Base-by-base conservation (phyloP, 2,888 invertebrate genomes). In the Tetragnatha montana region DNA sequence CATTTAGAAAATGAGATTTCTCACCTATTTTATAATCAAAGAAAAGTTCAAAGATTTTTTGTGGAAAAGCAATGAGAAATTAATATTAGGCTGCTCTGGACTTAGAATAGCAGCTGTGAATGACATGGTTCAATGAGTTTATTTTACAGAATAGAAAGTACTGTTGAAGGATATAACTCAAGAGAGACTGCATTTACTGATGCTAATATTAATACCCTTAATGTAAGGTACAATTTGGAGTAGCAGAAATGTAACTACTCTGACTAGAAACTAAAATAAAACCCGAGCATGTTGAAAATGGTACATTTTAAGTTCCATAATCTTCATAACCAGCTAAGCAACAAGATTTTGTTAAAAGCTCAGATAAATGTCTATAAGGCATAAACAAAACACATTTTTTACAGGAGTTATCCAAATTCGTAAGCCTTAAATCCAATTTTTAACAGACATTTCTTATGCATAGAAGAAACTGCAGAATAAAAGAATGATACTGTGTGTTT, bases 141-240 rank as follows among this genome's bases (percentile, higher is more conserved):
- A n/a, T 51, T 35, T 84, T 49, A 69, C 75, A n/a, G 49, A 75
- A 60, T 60, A 60, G 19, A 12, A 21, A 81, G 35, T 35, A 73
- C 51, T 73, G 35, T 69, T 68, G 50, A 21, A 82, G 14, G 50
- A 60, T 12, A 21, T 47, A n/a, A 68, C 68, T 84, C 47, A 47
- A 17, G 17, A 60, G 17, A 47, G 69, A 88, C 75, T 70, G 71
- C 78, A 78, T 47, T 68, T 78, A 71, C 19, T 35, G 76, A 76
- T 78, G 78, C 89, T 85, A 84, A 50, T 49, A 22, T 60, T 84
- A 83, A 90, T 47, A 78, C 83, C 90, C 90, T 90, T 90, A 90
- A 90, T 90, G 87, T 90, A 90, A 90, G 90, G 90, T 90, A 90
- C 90, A 22, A 21, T 70, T 60, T 21, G 87, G 90, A 87, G 90